phyloP scores from a whole-genome alignment of 2,888 invertebrate species.

The Erebia palarica region DNA sequence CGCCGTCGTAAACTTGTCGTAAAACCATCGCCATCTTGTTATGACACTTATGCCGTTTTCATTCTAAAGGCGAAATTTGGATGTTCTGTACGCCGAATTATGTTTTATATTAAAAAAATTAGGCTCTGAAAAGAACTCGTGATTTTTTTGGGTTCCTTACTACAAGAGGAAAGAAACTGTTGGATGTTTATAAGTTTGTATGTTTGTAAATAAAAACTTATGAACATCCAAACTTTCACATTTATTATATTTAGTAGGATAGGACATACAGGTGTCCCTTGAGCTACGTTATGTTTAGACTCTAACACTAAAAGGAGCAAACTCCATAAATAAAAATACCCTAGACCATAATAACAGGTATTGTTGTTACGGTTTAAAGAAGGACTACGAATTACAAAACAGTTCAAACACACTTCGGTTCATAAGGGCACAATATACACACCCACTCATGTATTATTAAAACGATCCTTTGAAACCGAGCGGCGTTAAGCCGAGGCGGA shows the following conservation, averaged over 20 bases:
- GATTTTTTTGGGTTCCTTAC: too few relatives aligned
- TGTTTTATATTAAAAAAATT: neutral
- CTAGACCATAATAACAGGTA: too few relatives aligned
- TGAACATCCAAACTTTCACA: too few relatives aligned
- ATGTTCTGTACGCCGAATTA: neutral
- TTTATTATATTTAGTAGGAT: too few relatives aligned
- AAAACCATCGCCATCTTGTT: neutral
- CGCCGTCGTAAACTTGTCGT: conserved; percentile 15
- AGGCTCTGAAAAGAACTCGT: too few relatives aligned
- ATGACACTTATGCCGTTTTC: conserved; percentile 1
- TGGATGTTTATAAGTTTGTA: too few relatives aligned
- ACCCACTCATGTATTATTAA: conserved; percentile 20
- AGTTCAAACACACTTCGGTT: conserved; percentile 1
- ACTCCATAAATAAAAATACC: too few relatives aligned
- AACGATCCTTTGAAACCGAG: conserved; percentile 17
- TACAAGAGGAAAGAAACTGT: too few relatives aligned
- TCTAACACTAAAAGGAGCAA: too few relatives aligned
- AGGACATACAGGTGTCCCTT: too few relatives aligned
- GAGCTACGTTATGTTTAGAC: too few relatives aligned
- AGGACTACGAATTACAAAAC: neutral
- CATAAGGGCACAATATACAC: conserved; percentile 9
- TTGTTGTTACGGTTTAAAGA: neutral
- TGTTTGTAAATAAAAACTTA: too few relatives aligned
- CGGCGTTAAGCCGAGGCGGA: conserved; percentile 9
- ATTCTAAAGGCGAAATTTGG: neutral